Evolutionary conservation across 2,888 invertebrate genomes (phyloP).

Genomic region (Nomada fabriciana): DNA sequence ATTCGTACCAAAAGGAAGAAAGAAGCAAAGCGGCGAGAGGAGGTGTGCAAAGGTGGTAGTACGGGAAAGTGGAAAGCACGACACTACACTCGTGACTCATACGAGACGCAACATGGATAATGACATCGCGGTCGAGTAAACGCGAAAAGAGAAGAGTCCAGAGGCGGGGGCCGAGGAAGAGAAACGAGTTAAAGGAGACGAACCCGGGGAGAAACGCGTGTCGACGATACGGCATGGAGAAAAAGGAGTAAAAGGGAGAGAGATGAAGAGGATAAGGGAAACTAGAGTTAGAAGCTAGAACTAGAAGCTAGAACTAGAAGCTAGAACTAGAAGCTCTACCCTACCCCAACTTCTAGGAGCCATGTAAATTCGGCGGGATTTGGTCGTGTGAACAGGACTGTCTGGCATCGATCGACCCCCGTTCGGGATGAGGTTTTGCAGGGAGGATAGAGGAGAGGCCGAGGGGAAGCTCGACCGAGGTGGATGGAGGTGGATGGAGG

Average conservation of each 20-base stretch:
- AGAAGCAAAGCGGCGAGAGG: not conserved
- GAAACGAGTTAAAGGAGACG: not conserved
- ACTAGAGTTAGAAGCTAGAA: slow-evolving; percentile 22
- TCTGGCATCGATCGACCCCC: slow-evolving; percentile 84
- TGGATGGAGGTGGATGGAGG: slow-evolving; percentile 30
- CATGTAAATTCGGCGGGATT: slow-evolving; percentile 80
- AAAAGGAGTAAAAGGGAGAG: slow-evolving; percentile 2
- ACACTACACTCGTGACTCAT: slow-evolving; percentile 48
- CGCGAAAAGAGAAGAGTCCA: slow-evolving; percentile 16
- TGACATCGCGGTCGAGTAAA: slow-evolving; percentile 42
- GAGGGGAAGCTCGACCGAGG: slow-evolving; percentile 57
- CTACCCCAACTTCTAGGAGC: slow-evolving; percentile 59
- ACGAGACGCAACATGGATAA: slow-evolving; percentile 39
- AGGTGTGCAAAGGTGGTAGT: slow-evolving; percentile 15
- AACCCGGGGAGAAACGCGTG: slow-evolving; percentile 15
- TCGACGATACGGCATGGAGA: slow-evolving; percentile 1
- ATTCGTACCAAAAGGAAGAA: not conserved
- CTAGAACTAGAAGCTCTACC: slow-evolving; percentile 32
- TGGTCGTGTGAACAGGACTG: slow-evolving; percentile 83
- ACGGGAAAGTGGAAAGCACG: slow-evolving; percentile 46
- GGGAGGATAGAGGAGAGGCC: slow-evolving; percentile 57
- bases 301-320: no score
- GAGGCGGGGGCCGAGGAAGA: not conserved
- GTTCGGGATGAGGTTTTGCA: slow-evolving; percentile 65
- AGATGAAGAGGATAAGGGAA: not conserved